These are phyloP conservation scores for Vicugna pacos DNA, from an alignment of 2,113 vertebrate genomes.

Conservation along the genomic window DNA sequence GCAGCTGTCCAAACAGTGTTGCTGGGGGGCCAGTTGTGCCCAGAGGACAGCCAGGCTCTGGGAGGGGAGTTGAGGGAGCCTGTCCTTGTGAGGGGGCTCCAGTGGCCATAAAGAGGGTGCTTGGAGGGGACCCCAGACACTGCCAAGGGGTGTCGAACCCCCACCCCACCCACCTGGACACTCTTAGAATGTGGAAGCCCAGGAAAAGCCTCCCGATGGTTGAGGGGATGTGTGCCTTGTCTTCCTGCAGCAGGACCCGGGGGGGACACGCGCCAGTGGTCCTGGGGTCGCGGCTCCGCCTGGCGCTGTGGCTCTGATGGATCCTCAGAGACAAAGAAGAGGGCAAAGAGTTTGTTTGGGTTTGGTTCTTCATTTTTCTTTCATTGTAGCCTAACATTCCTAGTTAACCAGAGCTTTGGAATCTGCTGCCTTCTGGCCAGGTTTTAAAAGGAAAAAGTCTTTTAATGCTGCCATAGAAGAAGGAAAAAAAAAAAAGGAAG, in stretches of 20 bases:
- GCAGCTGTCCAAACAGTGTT: neutral
- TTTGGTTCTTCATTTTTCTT: neutral
- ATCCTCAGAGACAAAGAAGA: neutral
- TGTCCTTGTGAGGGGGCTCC: neutral
- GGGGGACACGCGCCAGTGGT: rapidly evolving
- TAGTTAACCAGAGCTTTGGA: conserved; percentile 78
- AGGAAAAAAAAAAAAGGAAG: neutral
- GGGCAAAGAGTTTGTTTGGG: neutral
- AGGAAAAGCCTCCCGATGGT: no score
- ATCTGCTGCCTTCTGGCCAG: conserved; percentile 86
- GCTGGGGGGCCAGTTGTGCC: neutral
- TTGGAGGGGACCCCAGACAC: no score
- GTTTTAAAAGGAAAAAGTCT: conserved; percentile 75
- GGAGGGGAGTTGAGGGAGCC: neutral
- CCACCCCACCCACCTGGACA: neutral
- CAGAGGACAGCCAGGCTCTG: neutral
- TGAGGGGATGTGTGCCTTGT: neutral
- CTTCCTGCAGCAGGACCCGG: neutral
- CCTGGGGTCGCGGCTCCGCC: neutral
- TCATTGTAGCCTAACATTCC: conserved; percentile 82
- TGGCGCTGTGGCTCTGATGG: rapidly evolving
- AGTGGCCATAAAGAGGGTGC: neutral
- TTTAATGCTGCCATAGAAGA: conserved; percentile 61
- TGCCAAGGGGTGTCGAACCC: rapidly evolving
- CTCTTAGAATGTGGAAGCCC: neutral